A percentile compares a stretch with the other conserved stretches of the same genome.
These are phyloP conservation scores for Heterodera carotae DNA, from an alignment of 1,140 invertebrate genomes.

Conservation along the genomic window DNA sequence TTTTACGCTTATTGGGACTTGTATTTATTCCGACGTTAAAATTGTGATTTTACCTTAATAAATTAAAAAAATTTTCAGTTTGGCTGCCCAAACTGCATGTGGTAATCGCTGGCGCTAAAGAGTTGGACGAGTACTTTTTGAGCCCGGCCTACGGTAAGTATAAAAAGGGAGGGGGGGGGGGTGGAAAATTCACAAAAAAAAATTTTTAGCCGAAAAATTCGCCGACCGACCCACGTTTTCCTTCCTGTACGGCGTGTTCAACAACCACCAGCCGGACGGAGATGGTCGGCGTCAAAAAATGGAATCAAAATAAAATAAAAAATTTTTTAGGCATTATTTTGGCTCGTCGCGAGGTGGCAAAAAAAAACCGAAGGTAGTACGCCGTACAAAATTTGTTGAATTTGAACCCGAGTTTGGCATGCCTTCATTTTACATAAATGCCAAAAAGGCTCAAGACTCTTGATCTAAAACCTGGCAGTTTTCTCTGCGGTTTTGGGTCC, in stretches of 20 bases:
- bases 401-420: neutral
- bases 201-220: conserved; percentile 49
- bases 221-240: conserved; percentile 45
- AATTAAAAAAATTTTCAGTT: conserved; percentile 15
- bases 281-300: conserved; percentile 32
- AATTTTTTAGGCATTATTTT: conserved; percentile 44
- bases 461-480: no score
- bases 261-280: conserved; percentile 48
- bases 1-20: no score
- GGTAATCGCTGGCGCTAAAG: conserved; percentile 46
- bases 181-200: conserved; percentile 26
- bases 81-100: conserved; percentile 52
- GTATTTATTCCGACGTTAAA: no score
- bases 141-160: conserved; percentile 6
- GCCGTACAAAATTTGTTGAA: neutral
- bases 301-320: neutral
- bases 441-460: no score
- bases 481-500: no score
- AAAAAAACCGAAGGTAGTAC: conserved; percentile 39
- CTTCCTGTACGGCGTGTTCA: conserved; percentile 56
- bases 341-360: conserved; percentile 34
- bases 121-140: conserved; percentile 35
- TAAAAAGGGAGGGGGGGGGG: neutral
- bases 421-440: no score
- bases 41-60: no score